Base-by-base conservation (phyloP, 2,888 invertebrate genomes). In the Agapostemon virescens region DNA sequence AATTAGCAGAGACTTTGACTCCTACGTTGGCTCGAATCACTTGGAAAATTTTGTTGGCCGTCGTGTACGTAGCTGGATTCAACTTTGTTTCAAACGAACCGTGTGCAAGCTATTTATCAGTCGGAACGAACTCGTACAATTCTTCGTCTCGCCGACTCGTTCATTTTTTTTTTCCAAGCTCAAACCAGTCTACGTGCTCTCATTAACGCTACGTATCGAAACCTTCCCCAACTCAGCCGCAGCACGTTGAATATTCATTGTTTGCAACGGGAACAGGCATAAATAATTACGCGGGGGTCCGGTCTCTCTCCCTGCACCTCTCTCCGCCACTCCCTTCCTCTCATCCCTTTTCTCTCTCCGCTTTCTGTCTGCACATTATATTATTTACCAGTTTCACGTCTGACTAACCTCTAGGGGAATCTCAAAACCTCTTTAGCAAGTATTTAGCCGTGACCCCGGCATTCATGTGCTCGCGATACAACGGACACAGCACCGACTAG, bases 171-270 rank as follows among this genome's bases (percentile, higher is more conserved):
- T 45, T 15, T 26, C 40, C 61, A 30, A 38, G 38, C 61, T 61
- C 7, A 33, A 52, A 26, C 42, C 42, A 11, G 70, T 80, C 61
- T 68, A 69, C 74, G 68, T 45, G 49, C 61, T 64, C 75, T 75
- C 81, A 81, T 81, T 81, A 81, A 63, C 68, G 68, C 71, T 69
- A 69, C 26, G 38, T 69, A 75, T 80, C 74, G 71, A 33, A 70
- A 40, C 45, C 61, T 68, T 66, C 61, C 71, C 42, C 64, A 69
- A 82, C 72, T 73, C 75, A 68, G 20, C 58, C 63, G 69, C 30
- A 40, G 23, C 13, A 4, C 52, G 58, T 26, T 77, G 81, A 67
- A 77, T 72, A 82, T 81, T 82, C 71, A 81, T 81, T 82, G 82
- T 80, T 55, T 26, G 42, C 66, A 9, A 58, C 64, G 40, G 52